These are phyloP conservation scores for Heliconius himera DNA, from an alignment of 1,140 invertebrate genomes.

Conservation along the genomic window DNA sequence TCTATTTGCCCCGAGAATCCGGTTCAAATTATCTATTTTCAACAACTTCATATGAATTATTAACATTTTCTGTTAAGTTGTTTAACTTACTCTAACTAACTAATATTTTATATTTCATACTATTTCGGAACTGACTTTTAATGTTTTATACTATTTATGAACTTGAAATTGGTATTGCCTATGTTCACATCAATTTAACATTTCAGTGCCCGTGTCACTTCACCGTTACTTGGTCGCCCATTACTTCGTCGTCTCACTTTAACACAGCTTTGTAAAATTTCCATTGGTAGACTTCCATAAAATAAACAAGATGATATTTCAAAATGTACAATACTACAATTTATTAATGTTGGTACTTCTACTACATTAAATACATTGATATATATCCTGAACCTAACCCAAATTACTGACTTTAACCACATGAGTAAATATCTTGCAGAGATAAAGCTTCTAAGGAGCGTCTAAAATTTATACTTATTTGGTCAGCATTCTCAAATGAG, in stretches of 20 bases:
- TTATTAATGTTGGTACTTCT: not conserved
- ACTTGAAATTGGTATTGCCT: no score
- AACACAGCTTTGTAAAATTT: not conserved
- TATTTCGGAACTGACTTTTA: no score
- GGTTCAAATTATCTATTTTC: not conserved
- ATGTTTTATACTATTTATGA: not conserved
- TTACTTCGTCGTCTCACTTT: not conserved
- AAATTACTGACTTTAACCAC: constrained; percentile 1
- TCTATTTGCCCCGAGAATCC: constrained; percentile 22
- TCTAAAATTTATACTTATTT: constrained; percentile 1
- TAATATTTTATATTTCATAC: no score
- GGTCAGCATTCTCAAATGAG: not conserved
- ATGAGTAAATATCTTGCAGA: not conserved
- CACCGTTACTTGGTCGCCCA: not conserved
- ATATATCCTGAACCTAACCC: not conserved
- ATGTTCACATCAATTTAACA: no score
- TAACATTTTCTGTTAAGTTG: no score
- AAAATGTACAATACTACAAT: not conserved
- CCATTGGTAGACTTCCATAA: not conserved
- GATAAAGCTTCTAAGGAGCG: not conserved
- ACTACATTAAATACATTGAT: not conserved
- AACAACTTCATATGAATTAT: not conserved
- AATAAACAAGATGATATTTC: not conserved
- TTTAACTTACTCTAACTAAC: no score
- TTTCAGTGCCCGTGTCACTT: not conserved